Conservation (phyloP, 2,888 invertebrate genomes). For the Perizoma affinitatum region DNA sequence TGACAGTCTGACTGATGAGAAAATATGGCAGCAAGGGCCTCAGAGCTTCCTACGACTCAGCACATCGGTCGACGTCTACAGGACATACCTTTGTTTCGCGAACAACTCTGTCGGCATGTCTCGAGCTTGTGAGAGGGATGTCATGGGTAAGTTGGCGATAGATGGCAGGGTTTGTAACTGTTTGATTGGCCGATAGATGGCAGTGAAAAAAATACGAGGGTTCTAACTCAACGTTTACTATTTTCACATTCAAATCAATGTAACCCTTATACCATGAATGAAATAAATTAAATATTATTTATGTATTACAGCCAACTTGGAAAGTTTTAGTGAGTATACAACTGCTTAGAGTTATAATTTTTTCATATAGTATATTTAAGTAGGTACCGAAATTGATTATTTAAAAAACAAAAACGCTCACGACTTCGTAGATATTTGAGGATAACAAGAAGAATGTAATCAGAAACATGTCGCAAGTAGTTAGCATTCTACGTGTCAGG, state of each 20-base stretch:
- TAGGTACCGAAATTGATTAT: too few species aligned
- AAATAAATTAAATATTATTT: constrained; percentile 22
- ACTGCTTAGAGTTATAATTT: neutral
- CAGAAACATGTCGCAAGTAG: too few species aligned
- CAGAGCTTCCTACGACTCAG: constrained; percentile 81
- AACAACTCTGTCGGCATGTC: constrained; percentile 92
- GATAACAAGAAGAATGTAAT: too few species aligned
- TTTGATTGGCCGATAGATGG: neutral
- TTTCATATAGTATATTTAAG: neutral
- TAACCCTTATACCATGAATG: neutral
- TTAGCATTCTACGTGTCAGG: too few species aligned
- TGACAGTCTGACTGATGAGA: constrained; percentile 87
- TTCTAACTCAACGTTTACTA: too few species aligned
- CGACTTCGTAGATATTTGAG: too few species aligned
- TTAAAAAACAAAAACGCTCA: too few species aligned
- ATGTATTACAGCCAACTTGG: constrained; percentile 86
- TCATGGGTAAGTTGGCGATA: constrained; percentile 81
- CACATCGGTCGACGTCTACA: constrained; percentile 75
- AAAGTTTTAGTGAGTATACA: constrained; percentile 81
- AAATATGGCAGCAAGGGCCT: constrained; percentile 73
- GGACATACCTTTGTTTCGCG: constrained; percentile 93
- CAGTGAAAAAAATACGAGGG: too few species aligned
- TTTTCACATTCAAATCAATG: too few species aligned
- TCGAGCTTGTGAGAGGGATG: constrained; percentile 86
- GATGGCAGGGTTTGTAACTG: constrained; percentile 3